Evolutionary conservation across 1,140 invertebrate species (phyloP).

Genomic region (Drosophila malerkotliana): DNA sequence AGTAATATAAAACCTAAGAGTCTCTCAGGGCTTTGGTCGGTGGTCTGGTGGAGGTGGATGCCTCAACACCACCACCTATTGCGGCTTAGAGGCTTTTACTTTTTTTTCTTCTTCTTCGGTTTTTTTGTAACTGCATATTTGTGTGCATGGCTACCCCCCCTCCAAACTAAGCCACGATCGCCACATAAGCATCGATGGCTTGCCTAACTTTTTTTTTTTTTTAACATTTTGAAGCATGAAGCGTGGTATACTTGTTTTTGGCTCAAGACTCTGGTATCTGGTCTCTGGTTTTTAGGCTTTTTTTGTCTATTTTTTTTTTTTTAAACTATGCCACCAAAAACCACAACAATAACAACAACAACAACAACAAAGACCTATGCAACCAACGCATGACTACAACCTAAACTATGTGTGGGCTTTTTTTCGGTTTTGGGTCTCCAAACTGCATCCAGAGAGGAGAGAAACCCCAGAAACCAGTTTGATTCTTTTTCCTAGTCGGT

Average conservation of each 20-base stretch:
- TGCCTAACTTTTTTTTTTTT: slow-evolving; percentile 55
- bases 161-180: slow-evolving; percentile 35
- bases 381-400: slow-evolving; percentile 68
- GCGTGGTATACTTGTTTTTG: slow-evolving; percentile 77
- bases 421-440: slow-evolving; percentile 47
- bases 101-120: slow-evolving; percentile 40
- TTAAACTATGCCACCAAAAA: slow-evolving; percentile 68
- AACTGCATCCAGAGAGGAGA: slow-evolving; percentile 33
- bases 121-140: slow-evolving; percentile 68
- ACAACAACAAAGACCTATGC: slow-evolving; percentile 9
- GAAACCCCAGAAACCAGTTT: slow-evolving; percentile 63
- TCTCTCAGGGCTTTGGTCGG: slow-evolving; percentile 3
- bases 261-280: background rate
- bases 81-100: slow-evolving; percentile 73
- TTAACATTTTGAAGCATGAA: slow-evolving; percentile 71
- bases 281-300: background rate
- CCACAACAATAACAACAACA: slow-evolving; percentile 29
- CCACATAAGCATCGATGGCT: slow-evolving; percentile 70
- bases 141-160: slow-evolving; percentile 56
- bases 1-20: too few species aligned
- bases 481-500: slow-evolving; percentile 68
- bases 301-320: slow-evolving; percentile 47
- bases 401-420: slow-evolving; percentile 72
- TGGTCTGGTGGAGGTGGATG: slow-evolving; percentile 25
- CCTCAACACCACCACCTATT: slow-evolving; percentile 43